Evolutionary conservation across 2,888 invertebrate genomes (phyloP).

Genomic region (Andrena bicolor): DNA sequence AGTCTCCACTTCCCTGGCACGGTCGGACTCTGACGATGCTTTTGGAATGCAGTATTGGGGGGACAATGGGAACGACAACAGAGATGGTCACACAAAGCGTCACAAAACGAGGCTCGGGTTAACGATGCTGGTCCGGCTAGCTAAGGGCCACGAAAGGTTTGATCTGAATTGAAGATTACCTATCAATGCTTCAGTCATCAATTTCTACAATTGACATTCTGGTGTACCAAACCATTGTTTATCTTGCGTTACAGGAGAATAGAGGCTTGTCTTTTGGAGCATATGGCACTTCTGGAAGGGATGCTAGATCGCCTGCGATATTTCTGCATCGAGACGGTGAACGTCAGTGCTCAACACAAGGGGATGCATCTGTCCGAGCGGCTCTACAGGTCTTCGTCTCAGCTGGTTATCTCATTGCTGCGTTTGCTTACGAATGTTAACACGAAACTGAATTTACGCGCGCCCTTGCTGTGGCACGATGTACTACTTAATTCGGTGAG

Average conservation of each 20-base stretch:
- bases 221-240: background rate
- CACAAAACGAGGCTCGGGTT: constrained; percentile 88
- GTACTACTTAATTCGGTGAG: constrained; percentile 79
- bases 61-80: constrained; percentile 71
- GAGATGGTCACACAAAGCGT: constrained; percentile 74
- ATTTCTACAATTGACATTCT: background rate
- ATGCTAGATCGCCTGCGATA: constrained; percentile 90
- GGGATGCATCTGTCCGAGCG: constrained; percentile 73
- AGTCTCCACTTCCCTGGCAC: constrained; percentile 86
- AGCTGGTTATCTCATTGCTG: constrained; percentile 77
- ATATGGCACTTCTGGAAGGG: constrained; percentile 91
- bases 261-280: constrained; percentile 92
- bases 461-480: constrained; percentile 82
- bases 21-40: constrained; percentile 82
- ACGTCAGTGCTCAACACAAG: constrained; percentile 55
- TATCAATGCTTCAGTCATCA: background rate
- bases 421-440: constrained; percentile 75
- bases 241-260: constrained; percentile 86
- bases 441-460: constrained; percentile 38
- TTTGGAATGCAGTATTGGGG: constrained; percentile 77
- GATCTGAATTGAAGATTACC: constrained; percentile 1
- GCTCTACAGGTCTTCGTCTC: constrained; percentile 76
- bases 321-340: constrained; percentile 76
- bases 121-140: constrained; percentile 88
- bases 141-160: constrained; percentile 86